Percentiles rank a stretch among this genome's conserved stretches.
Conservation (phyloP, 1,140 invertebrate species). For the Drosophila virilis region DNA sequence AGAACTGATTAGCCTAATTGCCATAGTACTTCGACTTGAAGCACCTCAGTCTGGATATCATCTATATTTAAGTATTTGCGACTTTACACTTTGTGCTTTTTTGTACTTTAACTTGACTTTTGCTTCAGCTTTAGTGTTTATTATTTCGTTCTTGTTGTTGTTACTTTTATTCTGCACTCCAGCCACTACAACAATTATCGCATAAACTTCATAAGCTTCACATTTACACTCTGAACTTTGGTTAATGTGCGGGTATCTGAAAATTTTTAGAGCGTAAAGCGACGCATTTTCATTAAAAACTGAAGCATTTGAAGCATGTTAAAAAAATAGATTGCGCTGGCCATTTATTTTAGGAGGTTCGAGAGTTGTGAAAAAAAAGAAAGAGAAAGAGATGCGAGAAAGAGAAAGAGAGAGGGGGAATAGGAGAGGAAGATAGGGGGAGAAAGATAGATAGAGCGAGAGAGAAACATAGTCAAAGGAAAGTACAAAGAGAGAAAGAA, state of each 20-base stretch:
- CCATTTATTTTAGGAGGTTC: background rate
- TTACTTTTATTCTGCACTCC: slow-evolving; percentile 9
- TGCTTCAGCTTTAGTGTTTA: background rate
- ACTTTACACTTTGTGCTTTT: slow-evolving; percentile 21
- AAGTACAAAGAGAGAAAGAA: too few relatives aligned
- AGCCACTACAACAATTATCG: slow-evolving; percentile 32
- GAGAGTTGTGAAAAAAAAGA: too few relatives aligned
- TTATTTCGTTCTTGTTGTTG: too few relatives aligned
- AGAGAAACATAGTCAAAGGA: too few relatives aligned
- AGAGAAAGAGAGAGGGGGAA: too few relatives aligned
- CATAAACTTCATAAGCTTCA: slow-evolving; percentile 59
- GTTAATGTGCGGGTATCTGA: slow-evolving; percentile 39
- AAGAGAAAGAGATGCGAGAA: too few relatives aligned
- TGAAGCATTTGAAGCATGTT: slow-evolving; percentile 66
- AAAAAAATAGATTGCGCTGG: slow-evolving; percentile 26
- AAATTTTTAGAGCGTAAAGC: slow-evolving; percentile 77
- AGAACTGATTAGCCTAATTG: slow-evolving; percentile 14
- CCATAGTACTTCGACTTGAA: slow-evolving; percentile 18
- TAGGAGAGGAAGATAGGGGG: too few relatives aligned
- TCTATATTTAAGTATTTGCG: background rate
- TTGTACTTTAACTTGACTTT: slow-evolving; percentile 28
- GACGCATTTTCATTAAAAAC: slow-evolving; percentile 59
- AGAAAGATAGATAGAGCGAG: too few relatives aligned
- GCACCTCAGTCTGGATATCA: background rate
- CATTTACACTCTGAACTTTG: slow-evolving; percentile 77